Conservation (phyloP, 2,888 invertebrate species). For the Folsomia candida region DNA sequence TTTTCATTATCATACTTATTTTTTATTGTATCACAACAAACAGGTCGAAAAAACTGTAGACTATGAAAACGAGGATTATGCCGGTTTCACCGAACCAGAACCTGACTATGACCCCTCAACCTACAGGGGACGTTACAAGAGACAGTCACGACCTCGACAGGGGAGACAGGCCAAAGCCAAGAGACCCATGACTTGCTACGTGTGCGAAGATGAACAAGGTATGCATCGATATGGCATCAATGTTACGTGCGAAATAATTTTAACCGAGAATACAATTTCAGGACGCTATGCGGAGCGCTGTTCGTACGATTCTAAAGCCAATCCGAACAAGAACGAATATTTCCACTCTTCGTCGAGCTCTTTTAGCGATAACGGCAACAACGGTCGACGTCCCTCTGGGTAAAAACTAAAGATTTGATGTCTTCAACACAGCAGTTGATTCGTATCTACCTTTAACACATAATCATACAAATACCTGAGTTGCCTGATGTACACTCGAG, state of each 20-base stretch:
- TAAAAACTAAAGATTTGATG: constrained; percentile 20
- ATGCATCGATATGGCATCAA: no score
- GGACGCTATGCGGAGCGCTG: constrained; percentile 64
- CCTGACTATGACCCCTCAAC: constrained; percentile 47
- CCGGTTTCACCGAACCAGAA: constrained; percentile 43
- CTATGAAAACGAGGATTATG: constrained; percentile 36
- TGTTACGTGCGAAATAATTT: no score
- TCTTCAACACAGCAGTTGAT: not conserved
- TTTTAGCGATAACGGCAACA: constrained; percentile 46
- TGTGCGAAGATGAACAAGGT: constrained; percentile 61
- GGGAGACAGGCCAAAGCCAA: constrained; percentile 29
- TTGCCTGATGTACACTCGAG: no score
- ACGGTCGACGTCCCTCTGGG: constrained; percentile 41
- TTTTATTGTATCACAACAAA: not conserved
- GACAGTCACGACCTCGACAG: constrained; percentile 57
- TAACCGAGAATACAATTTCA: no score
- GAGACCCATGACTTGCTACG: constrained; percentile 54
- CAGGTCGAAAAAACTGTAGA: constrained; percentile 51
- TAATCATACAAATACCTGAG: not conserved
- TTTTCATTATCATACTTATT: not conserved
- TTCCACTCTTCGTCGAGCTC: constrained; percentile 50
- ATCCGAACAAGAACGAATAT: constrained; percentile 57
- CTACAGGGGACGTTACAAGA: constrained; percentile 51
- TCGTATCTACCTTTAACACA: not conserved
- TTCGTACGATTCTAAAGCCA: constrained; percentile 65